phyloP scores from a whole-genome alignment of 2,888 invertebrate species.

The Sussaba pulchella region DNA sequence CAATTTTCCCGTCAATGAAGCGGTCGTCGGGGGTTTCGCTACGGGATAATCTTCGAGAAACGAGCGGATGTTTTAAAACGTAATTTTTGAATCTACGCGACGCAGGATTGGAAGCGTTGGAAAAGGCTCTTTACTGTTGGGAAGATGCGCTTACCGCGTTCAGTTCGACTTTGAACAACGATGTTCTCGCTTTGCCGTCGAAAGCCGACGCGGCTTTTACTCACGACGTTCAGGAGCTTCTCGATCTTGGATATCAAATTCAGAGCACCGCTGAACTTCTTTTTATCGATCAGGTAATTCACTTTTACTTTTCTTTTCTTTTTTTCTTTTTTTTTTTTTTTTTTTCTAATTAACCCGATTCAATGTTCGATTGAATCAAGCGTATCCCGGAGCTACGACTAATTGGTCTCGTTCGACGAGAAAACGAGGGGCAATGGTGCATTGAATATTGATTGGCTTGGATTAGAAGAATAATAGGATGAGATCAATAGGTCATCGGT shows the following conservation, averaged over 20 bases:
- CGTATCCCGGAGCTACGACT: neutral
- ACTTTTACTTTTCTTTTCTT: too few relatives aligned
- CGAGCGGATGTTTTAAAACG: conserved; percentile 69
- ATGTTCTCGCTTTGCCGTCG: conserved; percentile 89
- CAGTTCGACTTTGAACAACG: conserved; percentile 86
- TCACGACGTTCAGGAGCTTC: conserved; percentile 87
- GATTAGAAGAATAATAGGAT: conserved; percentile 43
- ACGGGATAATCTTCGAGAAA: conserved; percentile 46
- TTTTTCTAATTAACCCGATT: neutral
- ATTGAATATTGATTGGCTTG: conserved; percentile 37
- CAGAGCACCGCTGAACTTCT: conserved; percentile 95
- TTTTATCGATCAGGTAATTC: conserved; percentile 90
- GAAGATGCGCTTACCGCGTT: conserved; percentile 96
- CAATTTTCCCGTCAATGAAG: conserved; percentile 60
- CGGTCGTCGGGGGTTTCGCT: conserved; percentile 32
- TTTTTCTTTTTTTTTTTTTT: too few relatives aligned
- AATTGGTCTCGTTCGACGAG: conserved; percentile 35
- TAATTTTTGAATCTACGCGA: too few relatives aligned
- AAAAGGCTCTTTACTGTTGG: conserved; percentile 97
- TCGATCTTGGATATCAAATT: conserved; percentile 94
- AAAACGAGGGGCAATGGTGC: conserved; percentile 19
- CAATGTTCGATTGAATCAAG: conserved; percentile 5
- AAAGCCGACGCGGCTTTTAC: conserved; percentile 94
- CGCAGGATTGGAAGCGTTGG: conserved; percentile 95
- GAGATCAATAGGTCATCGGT: conserved; percentile 20